A percentile compares a stretch with the other conserved stretches of the same genome.
These are phyloP conservation scores for Cataglyphis rosenhaueri DNA, from an alignment of 2,888 invertebrate species.

Conservation along the genomic window DNA sequence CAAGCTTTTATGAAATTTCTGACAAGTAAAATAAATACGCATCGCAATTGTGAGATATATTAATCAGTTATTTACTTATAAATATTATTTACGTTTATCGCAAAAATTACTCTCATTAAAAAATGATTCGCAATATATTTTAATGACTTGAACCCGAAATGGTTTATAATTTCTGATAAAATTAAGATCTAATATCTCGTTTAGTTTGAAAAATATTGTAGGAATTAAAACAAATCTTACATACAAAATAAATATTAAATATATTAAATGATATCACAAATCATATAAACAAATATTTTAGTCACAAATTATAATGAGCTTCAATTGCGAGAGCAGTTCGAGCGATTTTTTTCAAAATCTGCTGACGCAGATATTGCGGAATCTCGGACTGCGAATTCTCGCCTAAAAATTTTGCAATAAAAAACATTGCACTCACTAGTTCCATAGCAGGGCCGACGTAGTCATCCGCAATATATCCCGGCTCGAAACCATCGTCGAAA, in stretches of 20 bases:
- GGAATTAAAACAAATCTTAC: neutral
- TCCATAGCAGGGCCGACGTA: conserved; percentile 83
- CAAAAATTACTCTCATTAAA: neutral
- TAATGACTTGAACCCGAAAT: neutral
- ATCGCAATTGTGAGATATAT: neutral
- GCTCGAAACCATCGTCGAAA: conserved; percentile 63
- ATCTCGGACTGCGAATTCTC: neutral
- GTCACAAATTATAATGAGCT: neutral
- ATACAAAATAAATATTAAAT: neutral
- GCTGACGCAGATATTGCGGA: neutral
- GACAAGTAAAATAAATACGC: neutral
- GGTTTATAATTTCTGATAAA: neutral
- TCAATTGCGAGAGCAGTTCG: neutral
- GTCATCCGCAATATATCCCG: conserved; percentile 74
- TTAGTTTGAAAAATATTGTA: neutral
- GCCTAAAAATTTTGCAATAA: neutral
- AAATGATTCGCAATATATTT: neutral
- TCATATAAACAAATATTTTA: neutral
- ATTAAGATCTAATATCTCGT: neutral
- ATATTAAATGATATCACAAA: neutral
- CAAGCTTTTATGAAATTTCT: neutral
- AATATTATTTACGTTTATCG: neutral
- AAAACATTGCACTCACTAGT: conserved; percentile 72
- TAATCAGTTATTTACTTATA: neutral
- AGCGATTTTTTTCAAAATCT: neutral